A percentile compares a stretch with the other conserved stretches of the same genome.
phyloP scores from a whole-genome alignment of 2,888 invertebrate genomes.

The Agrochola lota region DNA sequence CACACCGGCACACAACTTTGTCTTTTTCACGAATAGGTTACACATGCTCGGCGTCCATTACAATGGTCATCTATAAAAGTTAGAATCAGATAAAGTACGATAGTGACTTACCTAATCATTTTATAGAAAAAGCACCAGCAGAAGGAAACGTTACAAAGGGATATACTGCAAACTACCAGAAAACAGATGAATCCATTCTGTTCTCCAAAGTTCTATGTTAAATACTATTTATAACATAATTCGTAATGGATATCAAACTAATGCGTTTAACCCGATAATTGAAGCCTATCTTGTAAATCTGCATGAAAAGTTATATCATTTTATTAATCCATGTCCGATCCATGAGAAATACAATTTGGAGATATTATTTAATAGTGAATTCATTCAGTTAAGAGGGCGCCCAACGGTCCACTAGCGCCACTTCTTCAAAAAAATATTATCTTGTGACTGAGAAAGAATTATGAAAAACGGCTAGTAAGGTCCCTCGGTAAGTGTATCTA shows the following conservation, averaged over 20 bases:
- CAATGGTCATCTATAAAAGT: not conserved
- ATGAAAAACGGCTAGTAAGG: too few relatives aligned
- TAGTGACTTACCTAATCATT: not conserved
- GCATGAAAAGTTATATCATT: constrained; percentile 48
- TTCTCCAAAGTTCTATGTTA: not conserved
- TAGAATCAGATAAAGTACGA: not conserved
- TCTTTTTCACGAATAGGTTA: too few relatives aligned
- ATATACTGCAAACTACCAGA: not conserved
- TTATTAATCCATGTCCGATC: constrained; percentile 20
- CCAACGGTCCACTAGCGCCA: too few relatives aligned
- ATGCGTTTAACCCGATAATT: constrained; percentile 31
- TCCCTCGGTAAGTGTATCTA: too few relatives aligned
- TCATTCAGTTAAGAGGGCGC: not conserved
- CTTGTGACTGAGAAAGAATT: too few relatives aligned
- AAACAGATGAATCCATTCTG: not conserved
- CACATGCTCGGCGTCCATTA: too few relatives aligned
- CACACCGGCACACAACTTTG: too few relatives aligned
- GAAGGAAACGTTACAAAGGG: not conserved
- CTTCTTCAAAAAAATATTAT: too few relatives aligned
- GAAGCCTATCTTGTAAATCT: constrained; percentile 41
- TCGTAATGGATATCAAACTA: constrained; percentile 25
- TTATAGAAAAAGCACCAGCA: not conserved
- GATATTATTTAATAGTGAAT: constrained; percentile 15
- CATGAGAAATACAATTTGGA: constrained; percentile 20
- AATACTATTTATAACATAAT: constrained; percentile 15